These are phyloP conservation scores for Cinclus mexicanus DNA, from an alignment of 2,113 vertebrate species.

Conservation along the genomic window DNA sequence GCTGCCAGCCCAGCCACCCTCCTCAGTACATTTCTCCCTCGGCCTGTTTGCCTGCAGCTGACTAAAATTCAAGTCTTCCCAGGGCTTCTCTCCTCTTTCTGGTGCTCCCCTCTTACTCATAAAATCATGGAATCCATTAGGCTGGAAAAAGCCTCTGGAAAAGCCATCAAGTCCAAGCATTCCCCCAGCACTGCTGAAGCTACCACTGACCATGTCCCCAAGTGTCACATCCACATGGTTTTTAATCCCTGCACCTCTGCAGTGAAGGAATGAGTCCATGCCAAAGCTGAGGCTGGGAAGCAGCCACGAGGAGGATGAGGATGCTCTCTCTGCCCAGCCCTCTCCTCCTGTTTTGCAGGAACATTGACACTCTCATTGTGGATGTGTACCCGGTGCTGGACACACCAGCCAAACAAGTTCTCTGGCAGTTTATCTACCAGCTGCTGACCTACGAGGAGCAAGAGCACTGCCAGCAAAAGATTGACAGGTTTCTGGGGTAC, in stretches of 20 bases:
- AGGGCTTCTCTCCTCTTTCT: not conserved
- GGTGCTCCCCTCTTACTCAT: too few relatives aligned
- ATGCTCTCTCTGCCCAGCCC: not conserved
- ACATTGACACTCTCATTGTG: constrained; percentile 95
- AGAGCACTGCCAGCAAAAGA: constrained; percentile 95
- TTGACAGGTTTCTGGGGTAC: constrained; percentile 94
- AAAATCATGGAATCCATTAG: not conserved
- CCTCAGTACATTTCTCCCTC: fast-evolving
- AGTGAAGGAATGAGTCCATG: fast-evolving
- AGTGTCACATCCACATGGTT: not conserved
- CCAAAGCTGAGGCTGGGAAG: not conserved
- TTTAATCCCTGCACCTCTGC: not conserved
- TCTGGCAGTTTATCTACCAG: constrained; percentile 99
- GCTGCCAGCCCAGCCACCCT: not conserved
- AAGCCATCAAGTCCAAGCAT: fast-evolving
- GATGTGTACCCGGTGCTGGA: constrained; percentile 94
- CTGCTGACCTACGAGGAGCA: constrained; percentile 96
- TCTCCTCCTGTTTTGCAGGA: constrained; percentile 74
- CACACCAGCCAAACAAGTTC: constrained; percentile 95
- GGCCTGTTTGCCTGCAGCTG: not conserved
- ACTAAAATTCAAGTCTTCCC: fast-evolving
- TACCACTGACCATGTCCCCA: not conserved
- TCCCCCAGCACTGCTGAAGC: not conserved
- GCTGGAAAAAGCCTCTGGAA: not conserved
- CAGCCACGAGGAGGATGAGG: fast-evolving